Conservation (phyloP, 2,797 vertebrate genomes). For the Oreochromis mossambicus region DNA sequence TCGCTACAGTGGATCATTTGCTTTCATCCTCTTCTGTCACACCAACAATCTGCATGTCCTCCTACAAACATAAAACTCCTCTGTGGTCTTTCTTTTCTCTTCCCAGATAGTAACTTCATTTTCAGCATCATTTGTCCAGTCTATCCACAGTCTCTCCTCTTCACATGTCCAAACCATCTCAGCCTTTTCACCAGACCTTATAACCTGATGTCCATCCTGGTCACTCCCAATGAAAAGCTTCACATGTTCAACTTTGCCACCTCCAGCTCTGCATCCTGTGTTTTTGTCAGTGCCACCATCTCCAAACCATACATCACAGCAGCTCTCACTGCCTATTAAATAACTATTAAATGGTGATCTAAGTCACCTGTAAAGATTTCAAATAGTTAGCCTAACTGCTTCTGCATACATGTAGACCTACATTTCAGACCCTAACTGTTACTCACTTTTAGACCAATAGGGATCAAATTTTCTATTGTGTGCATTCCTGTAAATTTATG, state of each 20-base stretch:
- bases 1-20: not conserved
- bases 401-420: not conserved
- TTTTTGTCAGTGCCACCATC: not conserved
- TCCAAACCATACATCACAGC: not conserved
- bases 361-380: not conserved
- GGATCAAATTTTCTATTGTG: not conserved
- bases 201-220: not conserved
- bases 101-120: not conserved
- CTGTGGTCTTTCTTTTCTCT: not conserved
- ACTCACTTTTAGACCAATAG: not conserved
- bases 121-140: not conserved
- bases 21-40: not conserved
- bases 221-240: not conserved
- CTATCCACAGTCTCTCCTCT: not conserved
- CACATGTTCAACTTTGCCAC: not conserved
- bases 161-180: not conserved
- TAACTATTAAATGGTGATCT: not conserved
- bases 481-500: not conserved
- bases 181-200: not conserved
- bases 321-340: not conserved
- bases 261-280: not conserved
- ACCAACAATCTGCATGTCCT: not conserved
- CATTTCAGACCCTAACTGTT: not conserved
- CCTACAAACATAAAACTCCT: not conserved
- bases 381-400: not conserved